These are phyloP conservation scores for human DNA, from an alignment of 2,113 vertebrate genomes.

Conservation along the genomic window DNA sequence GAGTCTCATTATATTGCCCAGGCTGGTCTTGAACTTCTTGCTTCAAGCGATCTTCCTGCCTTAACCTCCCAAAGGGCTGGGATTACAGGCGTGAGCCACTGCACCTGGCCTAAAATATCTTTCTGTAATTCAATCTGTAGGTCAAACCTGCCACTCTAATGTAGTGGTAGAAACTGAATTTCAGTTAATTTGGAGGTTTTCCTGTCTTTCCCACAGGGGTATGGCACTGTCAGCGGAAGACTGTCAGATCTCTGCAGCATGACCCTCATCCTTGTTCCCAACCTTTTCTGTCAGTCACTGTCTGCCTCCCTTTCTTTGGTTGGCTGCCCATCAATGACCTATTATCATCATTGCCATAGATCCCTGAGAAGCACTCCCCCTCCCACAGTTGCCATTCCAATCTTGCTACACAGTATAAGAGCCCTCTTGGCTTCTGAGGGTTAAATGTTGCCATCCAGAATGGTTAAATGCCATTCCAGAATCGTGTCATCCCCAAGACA, in stretches of 20 bases:
- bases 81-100: too few species aligned
- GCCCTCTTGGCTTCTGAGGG: background rate
- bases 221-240: background rate
- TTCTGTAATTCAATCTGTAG: background rate
- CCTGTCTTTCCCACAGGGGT: background rate
- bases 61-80: too few species aligned
- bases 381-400: too few species aligned
- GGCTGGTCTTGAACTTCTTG: too few species aligned
- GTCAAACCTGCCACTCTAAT: background rate
- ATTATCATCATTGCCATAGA: background rate
- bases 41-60: too few species aligned
- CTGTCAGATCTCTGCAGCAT: background rate
- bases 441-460: background rate
- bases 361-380: background rate
- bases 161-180: background rate
- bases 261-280: background rate
- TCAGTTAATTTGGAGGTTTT: background rate
- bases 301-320: background rate
- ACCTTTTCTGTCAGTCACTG: background rate
- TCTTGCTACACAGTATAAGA: background rate
- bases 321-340: background rate
- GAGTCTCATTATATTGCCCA: too few species aligned
- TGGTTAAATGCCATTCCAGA: background rate
- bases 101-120: background rate
- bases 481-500: background rate